phyloP scores from a whole-genome alignment of 2,888 invertebrate species.

The Caenorhabditis afra region DNA sequence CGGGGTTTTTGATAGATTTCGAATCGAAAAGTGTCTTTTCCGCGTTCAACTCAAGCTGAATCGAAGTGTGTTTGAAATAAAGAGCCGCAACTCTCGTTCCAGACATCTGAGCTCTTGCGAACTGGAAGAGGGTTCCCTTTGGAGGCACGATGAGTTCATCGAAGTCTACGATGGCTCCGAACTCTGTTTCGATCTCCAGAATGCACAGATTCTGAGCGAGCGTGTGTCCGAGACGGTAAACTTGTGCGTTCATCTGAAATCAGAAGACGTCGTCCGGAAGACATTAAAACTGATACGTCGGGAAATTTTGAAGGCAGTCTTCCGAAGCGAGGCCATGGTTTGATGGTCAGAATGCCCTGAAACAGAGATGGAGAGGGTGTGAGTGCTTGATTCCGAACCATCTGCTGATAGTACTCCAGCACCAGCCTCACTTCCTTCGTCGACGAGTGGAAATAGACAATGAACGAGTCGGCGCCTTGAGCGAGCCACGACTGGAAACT shows the following conservation, averaged over 20 bases:
- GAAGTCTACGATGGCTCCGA: slow-evolving; percentile 60
- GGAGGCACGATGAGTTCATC: slow-evolving; percentile 61
- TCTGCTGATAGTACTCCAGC: slow-evolving; percentile 54
- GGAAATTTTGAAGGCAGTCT: background rate
- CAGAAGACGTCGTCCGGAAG: background rate
- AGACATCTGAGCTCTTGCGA: background rate
- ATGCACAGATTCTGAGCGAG: slow-evolving; percentile 67
- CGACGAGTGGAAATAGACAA: slow-evolving; percentile 65
- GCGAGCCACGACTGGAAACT: slow-evolving; percentile 46
- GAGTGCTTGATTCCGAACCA: slow-evolving; percentile 22
- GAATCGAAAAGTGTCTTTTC: background rate
- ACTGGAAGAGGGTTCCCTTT: background rate
- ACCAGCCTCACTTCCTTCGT: slow-evolving; percentile 43
- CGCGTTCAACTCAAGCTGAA: background rate
- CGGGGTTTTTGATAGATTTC: slow-evolving; percentile 2
- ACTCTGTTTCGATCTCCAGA: slow-evolving; percentile 38
- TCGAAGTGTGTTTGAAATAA: slow-evolving; percentile 4
- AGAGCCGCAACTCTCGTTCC: background rate
- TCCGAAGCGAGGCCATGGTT: slow-evolving; percentile 28
- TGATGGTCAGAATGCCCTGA: slow-evolving; percentile 21
- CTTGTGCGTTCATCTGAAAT: slow-evolving; percentile 59
- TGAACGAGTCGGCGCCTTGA: slow-evolving; percentile 60
- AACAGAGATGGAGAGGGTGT: background rate
- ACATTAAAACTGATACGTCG: background rate
- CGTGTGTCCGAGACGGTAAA: slow-evolving; percentile 64